A percentile compares a stretch with the other conserved stretches of the same genome.
Conservation (phyloP, 2,888 invertebrate genomes). For the Zygaena filipendulae region DNA sequence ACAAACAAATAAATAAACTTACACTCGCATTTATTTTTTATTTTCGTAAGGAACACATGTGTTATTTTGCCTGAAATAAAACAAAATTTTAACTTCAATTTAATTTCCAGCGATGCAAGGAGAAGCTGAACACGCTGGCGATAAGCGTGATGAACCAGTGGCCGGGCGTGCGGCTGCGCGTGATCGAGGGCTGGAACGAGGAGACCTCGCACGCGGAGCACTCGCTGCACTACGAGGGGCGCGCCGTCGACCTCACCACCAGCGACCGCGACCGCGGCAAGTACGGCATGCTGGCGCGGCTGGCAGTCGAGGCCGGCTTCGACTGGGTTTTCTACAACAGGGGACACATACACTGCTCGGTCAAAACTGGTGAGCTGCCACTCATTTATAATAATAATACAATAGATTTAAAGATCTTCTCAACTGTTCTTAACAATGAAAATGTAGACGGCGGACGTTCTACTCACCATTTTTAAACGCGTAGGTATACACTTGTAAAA, state of each 20-base stretch:
- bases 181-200: constrained; percentile 97
- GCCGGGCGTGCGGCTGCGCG: constrained; percentile 93
- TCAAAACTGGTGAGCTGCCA: constrained; percentile 97
- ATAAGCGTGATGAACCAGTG: constrained; percentile 98
- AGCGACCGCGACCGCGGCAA: constrained; percentile 93
- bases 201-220: constrained; percentile 80
- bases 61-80: too few species aligned
- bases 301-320: constrained; percentile 97
- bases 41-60: too few species aligned
- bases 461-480: too few species aligned
- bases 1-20: too few species aligned
- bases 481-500: too few species aligned
- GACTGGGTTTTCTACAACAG: constrained; percentile 98
- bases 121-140: constrained; percentile 93
- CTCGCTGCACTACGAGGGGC: constrained; percentile 95
- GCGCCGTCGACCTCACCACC: constrained; percentile 96
- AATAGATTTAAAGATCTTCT: constrained; percentile 5
- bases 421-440: too few species aligned
- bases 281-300: constrained; percentile 94
- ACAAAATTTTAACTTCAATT: constrained; percentile 2
- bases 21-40: too few species aligned
- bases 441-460: too few species aligned
- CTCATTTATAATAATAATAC: constrained; percentile 7
- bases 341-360: constrained; percentile 96
- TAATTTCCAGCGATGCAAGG: constrained; percentile 90